phyloP scores from a whole-genome alignment of 2,113 vertebrate genomes.

The Copsychus sechellarum region DNA sequence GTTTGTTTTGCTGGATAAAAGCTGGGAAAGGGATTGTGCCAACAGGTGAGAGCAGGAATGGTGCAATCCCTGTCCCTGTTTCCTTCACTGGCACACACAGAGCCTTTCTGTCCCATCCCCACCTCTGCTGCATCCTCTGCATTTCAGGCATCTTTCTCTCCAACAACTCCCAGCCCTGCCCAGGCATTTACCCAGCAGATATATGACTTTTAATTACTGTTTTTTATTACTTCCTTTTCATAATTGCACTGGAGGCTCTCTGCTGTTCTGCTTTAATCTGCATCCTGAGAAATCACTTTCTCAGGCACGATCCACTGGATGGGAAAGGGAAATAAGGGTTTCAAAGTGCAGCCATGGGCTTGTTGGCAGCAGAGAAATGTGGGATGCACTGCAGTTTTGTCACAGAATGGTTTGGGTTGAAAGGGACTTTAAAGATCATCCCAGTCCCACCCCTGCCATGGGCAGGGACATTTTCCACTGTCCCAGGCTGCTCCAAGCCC shows the following conservation, averaged over 20 bases:
- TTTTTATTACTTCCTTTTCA: conserved; percentile 53
- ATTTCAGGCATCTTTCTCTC: neutral
- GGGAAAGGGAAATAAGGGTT: neutral
- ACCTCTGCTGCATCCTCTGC: neutral
- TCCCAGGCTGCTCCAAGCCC: neutral
- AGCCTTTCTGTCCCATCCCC: neutral
- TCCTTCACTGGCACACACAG: neutral
- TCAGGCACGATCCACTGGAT: neutral
- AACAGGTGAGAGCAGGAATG: neutral
- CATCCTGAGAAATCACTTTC: conserved; percentile 45
- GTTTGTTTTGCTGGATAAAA: neutral
- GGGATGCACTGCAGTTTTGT: accelerated
- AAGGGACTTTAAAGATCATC: neutral
- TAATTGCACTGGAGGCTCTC: conserved; percentile 47
- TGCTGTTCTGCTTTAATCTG: conserved; percentile 50
- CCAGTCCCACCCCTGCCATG: accelerated
- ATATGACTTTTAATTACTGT: conserved; percentile 58
- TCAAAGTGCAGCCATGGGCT: neutral
- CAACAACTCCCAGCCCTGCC: neutral
- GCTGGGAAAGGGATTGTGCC: neutral
- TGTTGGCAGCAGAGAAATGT: conserved; percentile 2
- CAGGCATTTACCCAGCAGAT: conserved; percentile 44
- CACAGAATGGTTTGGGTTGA: neutral
- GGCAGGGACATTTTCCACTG: neutral
- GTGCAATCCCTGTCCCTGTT: neutral